Conservation (phyloP, 2,113 vertebrate genomes). For the Peromyscus maniculatus region DNA sequence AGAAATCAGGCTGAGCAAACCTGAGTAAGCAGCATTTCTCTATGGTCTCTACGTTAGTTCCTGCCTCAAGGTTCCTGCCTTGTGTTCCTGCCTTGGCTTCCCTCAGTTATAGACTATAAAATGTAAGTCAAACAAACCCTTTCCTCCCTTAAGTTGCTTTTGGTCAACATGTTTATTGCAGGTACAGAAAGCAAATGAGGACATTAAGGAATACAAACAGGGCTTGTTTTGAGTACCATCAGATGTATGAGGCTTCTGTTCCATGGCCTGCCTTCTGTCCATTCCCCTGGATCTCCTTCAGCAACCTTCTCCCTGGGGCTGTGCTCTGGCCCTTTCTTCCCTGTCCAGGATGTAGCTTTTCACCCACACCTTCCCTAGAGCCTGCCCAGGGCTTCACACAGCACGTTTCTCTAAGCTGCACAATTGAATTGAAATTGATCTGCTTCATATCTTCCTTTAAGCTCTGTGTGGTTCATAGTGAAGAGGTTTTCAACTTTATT, state of each 20-base stretch:
- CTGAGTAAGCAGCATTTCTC: background rate
- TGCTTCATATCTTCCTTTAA: slow-evolving; percentile 4
- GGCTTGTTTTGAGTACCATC: background rate
- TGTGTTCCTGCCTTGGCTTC: background rate
- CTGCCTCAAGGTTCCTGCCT: background rate
- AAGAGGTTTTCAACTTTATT: background rate
- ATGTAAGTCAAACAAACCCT: background rate
- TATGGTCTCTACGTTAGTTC: background rate
- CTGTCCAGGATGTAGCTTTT: background rate
- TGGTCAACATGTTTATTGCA: background rate
- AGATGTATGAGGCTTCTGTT: background rate
- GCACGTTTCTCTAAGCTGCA: background rate
- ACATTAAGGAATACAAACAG: background rate
- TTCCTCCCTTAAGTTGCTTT: background rate
- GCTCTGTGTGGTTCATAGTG: background rate
- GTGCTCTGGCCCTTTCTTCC: slow-evolving; percentile 20
- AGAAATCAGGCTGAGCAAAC: background rate
- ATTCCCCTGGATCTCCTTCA: background rate
- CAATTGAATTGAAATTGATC: slow-evolving; percentile 28
- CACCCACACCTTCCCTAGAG: background rate
- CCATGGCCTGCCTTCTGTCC: background rate
- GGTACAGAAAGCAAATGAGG: background rate
- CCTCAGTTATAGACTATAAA: background rate
- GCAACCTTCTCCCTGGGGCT: background rate
- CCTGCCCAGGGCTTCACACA: background rate